A percentile compares a stretch with the other conserved stretches of the same genome.
phyloP scores from a whole-genome alignment of 1,140 invertebrate species.

The Drosophila suzukii region DNA sequence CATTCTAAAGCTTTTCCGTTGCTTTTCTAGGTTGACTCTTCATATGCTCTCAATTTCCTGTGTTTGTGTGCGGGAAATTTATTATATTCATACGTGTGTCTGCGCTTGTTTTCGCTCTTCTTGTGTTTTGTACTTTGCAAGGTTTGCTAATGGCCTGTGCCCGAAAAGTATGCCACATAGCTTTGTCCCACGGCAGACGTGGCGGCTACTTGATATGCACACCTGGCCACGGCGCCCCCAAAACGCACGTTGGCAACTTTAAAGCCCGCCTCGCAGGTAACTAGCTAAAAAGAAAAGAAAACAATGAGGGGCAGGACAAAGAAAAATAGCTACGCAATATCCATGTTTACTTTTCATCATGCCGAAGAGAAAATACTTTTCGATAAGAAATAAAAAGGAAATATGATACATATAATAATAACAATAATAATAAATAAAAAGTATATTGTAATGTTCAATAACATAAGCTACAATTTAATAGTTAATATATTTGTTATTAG shows the following conservation, averaged over 20 bases:
- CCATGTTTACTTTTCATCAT: background rate
- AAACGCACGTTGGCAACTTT: constrained; percentile 43
- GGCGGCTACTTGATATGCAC: constrained; percentile 78
- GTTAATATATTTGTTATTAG: no score
- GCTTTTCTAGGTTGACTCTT: constrained; percentile 11
- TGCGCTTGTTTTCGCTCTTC: constrained; percentile 34
- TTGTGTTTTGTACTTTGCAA: constrained; percentile 26
- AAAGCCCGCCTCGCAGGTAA: constrained; percentile 46
- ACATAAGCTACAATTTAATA: no score
- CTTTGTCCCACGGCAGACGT: constrained; percentile 32
- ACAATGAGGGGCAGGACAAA: constrained; percentile 15
- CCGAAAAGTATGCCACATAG: constrained; percentile 55
- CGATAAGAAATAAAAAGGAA: background rate
- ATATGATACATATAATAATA: background rate
- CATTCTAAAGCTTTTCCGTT: constrained; percentile 1
- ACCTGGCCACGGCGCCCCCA: constrained; percentile 56
- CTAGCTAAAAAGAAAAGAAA: constrained; percentile 30
- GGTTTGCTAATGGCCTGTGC: constrained; percentile 61
- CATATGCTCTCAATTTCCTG: constrained; percentile 43
- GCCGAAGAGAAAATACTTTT: constrained; percentile 5
- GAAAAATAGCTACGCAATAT: constrained; percentile 8
- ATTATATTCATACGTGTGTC: constrained; percentile 67
- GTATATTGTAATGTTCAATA: no score
- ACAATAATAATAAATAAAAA: background rate
- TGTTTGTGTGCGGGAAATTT: constrained; percentile 52